Percentiles rank a stretch among this genome's conserved stretches.
Evolutionary conservation across 2,888 invertebrate genomes (phyloP).

Genomic region (Flexamia atlantica): DNA sequence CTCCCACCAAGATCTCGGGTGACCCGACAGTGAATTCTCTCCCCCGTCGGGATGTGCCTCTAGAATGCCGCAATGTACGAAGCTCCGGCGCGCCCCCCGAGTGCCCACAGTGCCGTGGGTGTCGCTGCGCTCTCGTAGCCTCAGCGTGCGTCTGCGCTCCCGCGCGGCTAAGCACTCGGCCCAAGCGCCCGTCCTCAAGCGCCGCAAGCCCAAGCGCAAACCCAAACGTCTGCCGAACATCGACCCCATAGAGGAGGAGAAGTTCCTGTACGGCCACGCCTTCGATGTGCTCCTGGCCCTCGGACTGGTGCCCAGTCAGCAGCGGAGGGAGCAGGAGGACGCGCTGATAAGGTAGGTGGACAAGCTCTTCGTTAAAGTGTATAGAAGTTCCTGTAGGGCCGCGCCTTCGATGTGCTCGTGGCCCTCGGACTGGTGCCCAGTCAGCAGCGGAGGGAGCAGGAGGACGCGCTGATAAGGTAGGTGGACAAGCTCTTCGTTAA

Average conservation of each 20-base stretch:
- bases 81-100: background rate
- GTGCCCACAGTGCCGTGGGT: slow-evolving; percentile 38
- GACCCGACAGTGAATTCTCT: background rate
- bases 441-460: slow-evolving; percentile 64
- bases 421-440: slow-evolving; percentile 78
- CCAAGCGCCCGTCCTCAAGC: slow-evolving; percentile 42
- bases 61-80: slow-evolving; percentile 45
- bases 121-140: slow-evolving; percentile 37
- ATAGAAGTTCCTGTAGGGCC: slow-evolving; percentile 67
- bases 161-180: slow-evolving; percentile 10
- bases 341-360: slow-evolving; percentile 37
- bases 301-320: slow-evolving; percentile 76
- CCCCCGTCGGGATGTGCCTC: slow-evolving; percentile 7
- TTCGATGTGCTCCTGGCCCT: slow-evolving; percentile 78
- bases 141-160: slow-evolving; percentile 28
- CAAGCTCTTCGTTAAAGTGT: background rate
- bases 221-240: slow-evolving; percentile 28
- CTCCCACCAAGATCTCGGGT: background rate
- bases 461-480: slow-evolving; percentile 45
- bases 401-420: slow-evolving; percentile 76
- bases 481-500: background rate
- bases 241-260: slow-evolving; percentile 45
- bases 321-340: slow-evolving; percentile 49
- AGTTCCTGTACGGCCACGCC: slow-evolving; percentile 70
- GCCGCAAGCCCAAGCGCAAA: slow-evolving; percentile 18